Evolutionary conservation across 2,888 invertebrate species (phyloP), one percentile per base, ranked within the genome.

Genomic region (Tromatobia lineatoria): DNA sequence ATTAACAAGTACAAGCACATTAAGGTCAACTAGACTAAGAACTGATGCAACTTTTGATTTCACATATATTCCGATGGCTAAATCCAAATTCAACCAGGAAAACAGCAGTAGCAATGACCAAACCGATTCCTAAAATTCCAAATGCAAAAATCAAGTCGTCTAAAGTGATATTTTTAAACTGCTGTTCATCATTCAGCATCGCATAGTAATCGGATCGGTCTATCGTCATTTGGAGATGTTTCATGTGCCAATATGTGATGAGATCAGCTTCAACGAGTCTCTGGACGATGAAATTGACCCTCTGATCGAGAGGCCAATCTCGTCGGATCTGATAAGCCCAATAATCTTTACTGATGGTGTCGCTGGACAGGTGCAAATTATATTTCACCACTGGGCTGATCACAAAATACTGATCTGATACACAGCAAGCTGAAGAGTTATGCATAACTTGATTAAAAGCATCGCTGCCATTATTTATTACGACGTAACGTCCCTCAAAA

Each of bases 301-400:
- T 6, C 10, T 10, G 7, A 6, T 29, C 34, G 11, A 11, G 34
- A 15, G 59, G 59, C 59, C 59, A 61, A 7, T 61, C 18, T 18
- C 18, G 8, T 8, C 59, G 59, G 11, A 57, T 15, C 25, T 13
- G 10, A 13, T 25, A 54, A 11, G 15, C 13, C 57, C 57, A 57
- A 25, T 23, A 3, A 11, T 15, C 15, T 10, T 15, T 34, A 2
- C 15, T 29, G 11, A 69, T 13, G 8, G 57, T 23, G 2, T 23
- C 34, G 20, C n/a, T 18, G 38, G 71, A 71, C n/a, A 71, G 2
- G 42, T 71, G 71, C 38, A 71, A 23, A 8, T 71, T 71, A 25
- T 42, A 23, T 23, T 42, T 11, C 1, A 23, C 20, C 13, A 45
- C 45, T 4, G 23, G 6, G 8, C 6, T 4, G 8, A 38, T 6